phyloP scores from a whole-genome alignment of 2,113 vertebrate species.

The Lepisosteus osseus region DNA sequence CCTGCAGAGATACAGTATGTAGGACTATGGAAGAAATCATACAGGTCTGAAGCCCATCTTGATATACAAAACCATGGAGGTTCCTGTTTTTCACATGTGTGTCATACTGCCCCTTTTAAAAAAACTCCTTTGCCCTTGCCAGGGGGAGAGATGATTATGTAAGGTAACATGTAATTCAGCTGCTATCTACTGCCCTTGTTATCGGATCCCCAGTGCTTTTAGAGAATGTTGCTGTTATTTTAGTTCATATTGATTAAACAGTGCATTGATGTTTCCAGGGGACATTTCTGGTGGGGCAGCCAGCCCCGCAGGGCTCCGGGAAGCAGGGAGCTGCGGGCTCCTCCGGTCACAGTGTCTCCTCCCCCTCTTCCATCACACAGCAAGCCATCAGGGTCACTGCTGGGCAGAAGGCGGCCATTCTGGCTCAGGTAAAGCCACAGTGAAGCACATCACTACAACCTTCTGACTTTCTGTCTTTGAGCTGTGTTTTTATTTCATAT shows the following conservation, averaged over 20 bases:
- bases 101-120: not conserved
- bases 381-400: constrained; percentile 88
- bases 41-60: not conserved
- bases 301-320: constrained; percentile 76
- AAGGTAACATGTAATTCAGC: no score
- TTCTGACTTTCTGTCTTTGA: no score
- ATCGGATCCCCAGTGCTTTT: no score
- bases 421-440: constrained; percentile 78
- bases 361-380: constrained; percentile 75
- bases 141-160: not conserved
- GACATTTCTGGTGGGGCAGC: constrained; percentile 94
- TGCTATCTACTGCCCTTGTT: no score
- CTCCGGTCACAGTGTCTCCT: constrained; percentile 69
- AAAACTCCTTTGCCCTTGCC: not conserved
- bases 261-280: constrained; percentile 63
- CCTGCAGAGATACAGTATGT: no score
- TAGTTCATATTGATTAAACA: not conserved
- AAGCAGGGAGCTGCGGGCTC: constrained; percentile 76
- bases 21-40: no score
- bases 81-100: not conserved
- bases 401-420: constrained; percentile 88
- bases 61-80: not conserved
- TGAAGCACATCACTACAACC: no score
- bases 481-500: no score
- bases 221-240: not conserved